These are phyloP conservation scores for Seriola rivoliana DNA, from an alignment of 2,113 vertebrate species.

Conservation along the genomic window DNA sequence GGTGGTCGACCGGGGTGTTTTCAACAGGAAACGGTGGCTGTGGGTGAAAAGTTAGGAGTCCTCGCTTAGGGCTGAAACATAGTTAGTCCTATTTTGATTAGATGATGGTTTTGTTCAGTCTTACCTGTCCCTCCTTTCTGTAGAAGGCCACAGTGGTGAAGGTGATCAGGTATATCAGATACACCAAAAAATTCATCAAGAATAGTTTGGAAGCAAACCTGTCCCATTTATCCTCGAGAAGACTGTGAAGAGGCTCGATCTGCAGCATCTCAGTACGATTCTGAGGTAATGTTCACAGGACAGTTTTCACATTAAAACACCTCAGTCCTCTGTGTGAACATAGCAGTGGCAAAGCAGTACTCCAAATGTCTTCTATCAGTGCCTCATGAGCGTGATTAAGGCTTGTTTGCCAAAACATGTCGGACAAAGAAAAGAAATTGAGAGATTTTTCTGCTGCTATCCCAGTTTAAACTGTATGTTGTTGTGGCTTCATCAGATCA, in stretches of 20 bases:
- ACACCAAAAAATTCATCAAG: slow-evolving; percentile 85
- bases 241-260: slow-evolving; percentile 87
- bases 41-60: slow-evolving; percentile 27
- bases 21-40: slow-evolving; percentile 86
- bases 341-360: not conserved
- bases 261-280: slow-evolving; percentile 90
- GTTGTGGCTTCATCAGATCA: not conserved
- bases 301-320: not conserved
- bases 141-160: slow-evolving; percentile 87
- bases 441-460: not conserved
- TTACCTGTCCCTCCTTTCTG: slow-evolving; percentile 84
- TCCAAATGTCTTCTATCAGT: too few species aligned
- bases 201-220: slow-evolving; percentile 85
- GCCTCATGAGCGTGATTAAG: too few species aligned
- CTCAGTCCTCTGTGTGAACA: too few species aligned
- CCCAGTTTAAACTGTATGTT: not conserved
- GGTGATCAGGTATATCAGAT: slow-evolving; percentile 85
- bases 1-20: slow-evolving; percentile 76
- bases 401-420: too few species aligned
- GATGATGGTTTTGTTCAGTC: not conserved
- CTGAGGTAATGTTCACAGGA: slow-evolving; percentile 65
- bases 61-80: not conserved
- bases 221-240: slow-evolving; percentile 90
- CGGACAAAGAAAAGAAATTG: not conserved
- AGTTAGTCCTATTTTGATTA: not conserved